Evolutionary conservation across 2,888 invertebrate genomes (phyloP).

Genomic region (Polyommatus iphigenia): DNA sequence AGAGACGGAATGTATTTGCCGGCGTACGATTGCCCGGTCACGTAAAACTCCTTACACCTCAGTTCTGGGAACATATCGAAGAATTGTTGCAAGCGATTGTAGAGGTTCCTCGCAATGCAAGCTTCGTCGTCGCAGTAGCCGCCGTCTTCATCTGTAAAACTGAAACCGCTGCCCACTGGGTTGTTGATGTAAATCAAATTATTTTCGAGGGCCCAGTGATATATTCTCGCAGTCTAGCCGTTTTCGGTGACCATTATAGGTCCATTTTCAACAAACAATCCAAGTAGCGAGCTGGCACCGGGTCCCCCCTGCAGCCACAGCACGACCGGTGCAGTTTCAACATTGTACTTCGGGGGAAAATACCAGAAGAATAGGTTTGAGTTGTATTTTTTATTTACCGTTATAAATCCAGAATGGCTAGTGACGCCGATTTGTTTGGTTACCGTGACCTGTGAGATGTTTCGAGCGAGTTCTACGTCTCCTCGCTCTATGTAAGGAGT

Average conservation of each 20-base stretch:
- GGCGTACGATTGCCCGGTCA: slow-evolving; percentile 83
- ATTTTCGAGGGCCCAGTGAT: slow-evolving; percentile 80
- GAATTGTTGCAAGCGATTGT: slow-evolving; percentile 78
- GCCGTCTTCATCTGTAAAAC: slow-evolving; percentile 76
- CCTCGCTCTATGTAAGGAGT: slow-evolving; percentile 81
- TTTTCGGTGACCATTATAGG: slow-evolving; percentile 72
- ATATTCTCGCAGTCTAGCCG: slow-evolving; percentile 62
- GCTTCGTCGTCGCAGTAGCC: slow-evolving; percentile 79
- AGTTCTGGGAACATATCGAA: slow-evolving; percentile 80
- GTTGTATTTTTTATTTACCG: slow-evolving; percentile 77
- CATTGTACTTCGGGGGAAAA: slow-evolving; percentile 75
- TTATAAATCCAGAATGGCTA: slow-evolving; percentile 83
- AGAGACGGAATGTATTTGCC: slow-evolving; percentile 78
- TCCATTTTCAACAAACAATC: slow-evolving; percentile 81
- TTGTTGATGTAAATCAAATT: slow-evolving; percentile 83
- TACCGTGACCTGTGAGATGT: slow-evolving; percentile 60
- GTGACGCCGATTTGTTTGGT: slow-evolving; percentile 62
- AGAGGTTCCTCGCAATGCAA: slow-evolving; percentile 78
- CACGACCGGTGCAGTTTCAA: slow-evolving; percentile 67
- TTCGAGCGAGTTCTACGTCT: slow-evolving; percentile 68
- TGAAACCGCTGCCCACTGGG: slow-evolving; percentile 84
- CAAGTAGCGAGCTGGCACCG: slow-evolving; percentile 77
- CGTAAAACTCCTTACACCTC: slow-evolving; percentile 76
- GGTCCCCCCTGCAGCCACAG: slow-evolving; percentile 82
- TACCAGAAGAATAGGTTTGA: slow-evolving; percentile 85